Conservation (phyloP, 2,888 invertebrate genomes). For the Odontomyia ornata region DNA sequence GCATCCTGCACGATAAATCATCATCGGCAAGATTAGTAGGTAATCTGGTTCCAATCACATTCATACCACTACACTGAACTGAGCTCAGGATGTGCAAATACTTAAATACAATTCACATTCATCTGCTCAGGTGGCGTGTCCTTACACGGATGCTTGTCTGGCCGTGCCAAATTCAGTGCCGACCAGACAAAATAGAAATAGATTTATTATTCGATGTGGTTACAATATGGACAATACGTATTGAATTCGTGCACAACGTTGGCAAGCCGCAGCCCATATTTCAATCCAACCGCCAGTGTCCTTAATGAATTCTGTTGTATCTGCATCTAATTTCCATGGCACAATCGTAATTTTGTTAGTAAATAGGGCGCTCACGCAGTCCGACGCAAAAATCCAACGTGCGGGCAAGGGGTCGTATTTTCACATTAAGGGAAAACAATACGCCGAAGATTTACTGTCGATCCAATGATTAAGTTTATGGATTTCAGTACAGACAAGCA, state of each 20-base stretch:
- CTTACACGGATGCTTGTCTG: not conserved
- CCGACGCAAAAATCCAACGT: not conserved
- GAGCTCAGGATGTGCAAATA: not conserved
- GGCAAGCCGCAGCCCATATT: conserved; percentile 8
- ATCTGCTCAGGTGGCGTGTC: not conserved
- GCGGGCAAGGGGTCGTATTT: not conserved
- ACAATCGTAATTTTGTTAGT: not conserved
- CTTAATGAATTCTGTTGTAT: conserved; percentile 20
- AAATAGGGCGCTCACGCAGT: not conserved
- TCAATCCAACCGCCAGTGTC: not conserved
- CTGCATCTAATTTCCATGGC: conserved; percentile 2
- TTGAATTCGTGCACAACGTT: not conserved
- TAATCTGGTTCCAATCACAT: not conserved
- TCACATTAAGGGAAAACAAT: not conserved
- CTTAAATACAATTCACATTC: not conserved
- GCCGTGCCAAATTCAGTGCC: not conserved
- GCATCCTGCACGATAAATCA: conserved; percentile 3
- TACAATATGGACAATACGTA: conserved; percentile 7
- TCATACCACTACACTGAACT: not conserved
- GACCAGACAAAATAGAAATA: not conserved
- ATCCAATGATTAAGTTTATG: conserved; percentile 4
- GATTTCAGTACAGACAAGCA: not conserved
- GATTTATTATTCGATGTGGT: conserved; percentile 17
- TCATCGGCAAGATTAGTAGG: conserved; percentile 1
- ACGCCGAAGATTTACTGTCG: not conserved